phyloP scores from a whole-genome alignment of 2,888 invertebrate species.

The Entomobrya proxima region DNA sequence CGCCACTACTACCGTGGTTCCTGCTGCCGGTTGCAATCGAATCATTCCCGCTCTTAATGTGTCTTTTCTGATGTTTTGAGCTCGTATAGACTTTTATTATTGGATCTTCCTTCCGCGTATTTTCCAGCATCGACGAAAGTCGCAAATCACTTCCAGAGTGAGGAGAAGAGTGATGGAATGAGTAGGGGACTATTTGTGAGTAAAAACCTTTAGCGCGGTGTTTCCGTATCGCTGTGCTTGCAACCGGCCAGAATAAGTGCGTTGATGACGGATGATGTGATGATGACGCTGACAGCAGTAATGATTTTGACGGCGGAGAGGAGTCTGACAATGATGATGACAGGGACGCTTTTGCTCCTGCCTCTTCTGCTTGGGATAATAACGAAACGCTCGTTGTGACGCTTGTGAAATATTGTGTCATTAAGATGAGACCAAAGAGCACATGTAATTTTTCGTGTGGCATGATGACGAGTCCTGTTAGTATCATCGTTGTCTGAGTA shows the following conservation, averaged over 20 bases:
- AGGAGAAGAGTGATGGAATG: conserved; percentile 34
- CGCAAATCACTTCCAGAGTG: conserved; percentile 21
- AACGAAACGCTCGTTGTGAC: conserved; percentile 57
- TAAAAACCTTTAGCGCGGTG: not conserved
- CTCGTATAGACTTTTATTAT: conserved; percentile 32
- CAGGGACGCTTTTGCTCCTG: conserved; percentile 21
- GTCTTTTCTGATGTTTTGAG: conserved; percentile 60
- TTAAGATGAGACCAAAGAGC: conserved; percentile 63
- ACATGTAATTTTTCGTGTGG: conserved; percentile 61
- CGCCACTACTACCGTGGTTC: not conserved
- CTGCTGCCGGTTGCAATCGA: not conserved
- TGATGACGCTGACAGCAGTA: conserved; percentile 50
- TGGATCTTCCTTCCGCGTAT: conserved; percentile 39
- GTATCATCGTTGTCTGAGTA: conserved; percentile 20
- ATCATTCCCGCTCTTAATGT: conserved; percentile 16
- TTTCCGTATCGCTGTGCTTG: not conserved
- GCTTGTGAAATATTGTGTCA: conserved; percentile 65
- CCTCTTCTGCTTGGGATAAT: conserved; percentile 25
- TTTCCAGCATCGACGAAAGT: conserved; percentile 25
- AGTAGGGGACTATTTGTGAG: conserved; percentile 13
- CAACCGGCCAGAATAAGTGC: conserved; percentile 16
- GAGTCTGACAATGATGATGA: conserved; percentile 55
- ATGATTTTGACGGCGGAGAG: conserved; percentile 46
- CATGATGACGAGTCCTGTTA: conserved; percentile 48
- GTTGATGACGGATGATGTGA: conserved; percentile 44